A percentile compares a stretch with the other conserved stretches of the same genome.
Evolutionary conservation across 2,888 invertebrate genomes (phyloP).

Genomic region (Metellina segmentata): DNA sequence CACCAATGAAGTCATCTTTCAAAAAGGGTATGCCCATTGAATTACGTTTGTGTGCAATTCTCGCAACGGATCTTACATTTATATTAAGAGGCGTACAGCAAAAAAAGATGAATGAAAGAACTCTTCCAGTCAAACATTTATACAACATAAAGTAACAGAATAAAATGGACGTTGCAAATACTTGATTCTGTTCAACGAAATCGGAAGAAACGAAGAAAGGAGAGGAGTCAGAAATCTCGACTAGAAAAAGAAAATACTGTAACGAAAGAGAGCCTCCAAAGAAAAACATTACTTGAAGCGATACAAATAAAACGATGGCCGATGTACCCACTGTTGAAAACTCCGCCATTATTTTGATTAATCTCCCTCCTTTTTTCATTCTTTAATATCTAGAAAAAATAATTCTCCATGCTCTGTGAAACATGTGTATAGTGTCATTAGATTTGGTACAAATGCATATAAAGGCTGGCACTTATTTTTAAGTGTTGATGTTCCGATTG

Average conservation of each 20-base stretch:
- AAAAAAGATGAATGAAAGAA: background rate
- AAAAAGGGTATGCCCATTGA: too few relatives aligned
- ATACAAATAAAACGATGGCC: background rate
- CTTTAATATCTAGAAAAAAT: background rate
- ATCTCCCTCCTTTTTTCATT: background rate
- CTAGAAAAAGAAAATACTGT: background rate
- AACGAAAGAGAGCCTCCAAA: background rate
- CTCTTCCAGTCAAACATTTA: background rate
- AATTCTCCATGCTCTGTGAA: background rate
- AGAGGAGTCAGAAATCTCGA: background rate
- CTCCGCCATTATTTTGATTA: background rate
- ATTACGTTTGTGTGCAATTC: too few relatives aligned
- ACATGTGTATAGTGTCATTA: background rate
- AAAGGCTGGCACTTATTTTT: background rate
- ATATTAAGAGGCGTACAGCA: background rate
- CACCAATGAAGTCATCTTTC: too few relatives aligned
- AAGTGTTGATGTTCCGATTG: background rate
- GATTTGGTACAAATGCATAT: background rate
- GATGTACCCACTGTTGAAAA: background rate
- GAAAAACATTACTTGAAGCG: background rate
- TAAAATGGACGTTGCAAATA: slow-evolving; percentile 1
- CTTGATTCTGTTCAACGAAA: background rate
- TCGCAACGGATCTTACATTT: background rate
- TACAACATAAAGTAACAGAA: background rate
- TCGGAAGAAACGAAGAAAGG: background rate